phyloP scores from a whole-genome alignment of 1,140 invertebrate species.

The Cotesia typhae region DNA sequence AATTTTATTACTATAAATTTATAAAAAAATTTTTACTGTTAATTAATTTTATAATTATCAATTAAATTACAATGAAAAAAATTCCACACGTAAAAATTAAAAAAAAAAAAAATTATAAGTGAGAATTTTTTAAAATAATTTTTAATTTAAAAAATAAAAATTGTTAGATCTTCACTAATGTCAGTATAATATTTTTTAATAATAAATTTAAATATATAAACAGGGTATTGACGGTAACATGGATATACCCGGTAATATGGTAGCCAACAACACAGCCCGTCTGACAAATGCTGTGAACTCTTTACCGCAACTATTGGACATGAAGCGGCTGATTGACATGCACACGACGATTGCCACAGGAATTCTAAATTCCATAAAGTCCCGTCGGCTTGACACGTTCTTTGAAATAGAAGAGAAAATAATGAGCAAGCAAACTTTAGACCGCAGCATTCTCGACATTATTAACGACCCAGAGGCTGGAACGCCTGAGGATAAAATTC shows the following conservation, averaged over 20 bases:
- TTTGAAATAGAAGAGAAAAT: slow-evolving; percentile 99
- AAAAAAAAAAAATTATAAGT: no score
- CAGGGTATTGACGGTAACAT: slow-evolving; percentile 80
- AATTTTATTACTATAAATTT: no score
- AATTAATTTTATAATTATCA: no score
- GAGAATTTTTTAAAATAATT: no score
- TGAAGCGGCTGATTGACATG: slow-evolving; percentile 97
- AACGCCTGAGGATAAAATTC: slow-evolving; percentile 90
- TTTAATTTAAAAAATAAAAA: no score
- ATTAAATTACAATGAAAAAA: no score
- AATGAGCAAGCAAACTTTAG: slow-evolving; percentile 83
- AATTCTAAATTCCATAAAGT: slow-evolving; percentile 91
- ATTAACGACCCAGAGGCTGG: slow-evolving; percentile 88
- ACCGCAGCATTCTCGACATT: slow-evolving; percentile 81
- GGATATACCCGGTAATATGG: slow-evolving; percentile 79
- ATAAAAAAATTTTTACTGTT: no score
- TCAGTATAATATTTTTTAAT: no score
- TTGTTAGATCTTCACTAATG: no score
- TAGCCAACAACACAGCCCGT: slow-evolving; percentile 93
- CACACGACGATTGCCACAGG: slow-evolving; percentile 97
- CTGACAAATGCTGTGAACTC: slow-evolving; percentile 95
- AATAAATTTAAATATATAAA: slow-evolving; percentile 10
- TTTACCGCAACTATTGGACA: slow-evolving; percentile 94
- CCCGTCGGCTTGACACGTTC: slow-evolving; percentile 90
- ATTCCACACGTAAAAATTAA: no score